Base-by-base conservation (phyloP, 2,888 invertebrate genomes). In the Drosophila aldrichi region DNA sequence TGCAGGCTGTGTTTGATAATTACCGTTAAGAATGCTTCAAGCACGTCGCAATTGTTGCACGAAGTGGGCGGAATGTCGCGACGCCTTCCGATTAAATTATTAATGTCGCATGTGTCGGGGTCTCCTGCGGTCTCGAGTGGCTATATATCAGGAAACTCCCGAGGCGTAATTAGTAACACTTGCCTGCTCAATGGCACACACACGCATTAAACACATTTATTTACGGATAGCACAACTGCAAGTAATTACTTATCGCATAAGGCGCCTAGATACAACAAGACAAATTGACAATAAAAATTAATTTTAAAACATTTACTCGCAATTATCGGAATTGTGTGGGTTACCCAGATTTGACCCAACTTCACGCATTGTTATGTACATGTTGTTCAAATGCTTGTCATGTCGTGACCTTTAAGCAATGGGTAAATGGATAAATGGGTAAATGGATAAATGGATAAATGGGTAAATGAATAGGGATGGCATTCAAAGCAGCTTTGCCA, bases 101-200 rank as follows among this genome's bases (percentile, higher is more conserved):
- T 76, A 79, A 75, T 75, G 73, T 58, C 62, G 32, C 54, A 20
- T 52, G 66, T 61, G 73, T 64, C 59, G 66, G 10, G 48, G 38
- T 38, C 49, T 56, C 43, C 18, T 3, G 43, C 10, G 32, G 32
- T 32, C 32, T 3, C 5, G 10, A n/a, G 16, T n/a, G 56, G 56
- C 51, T 56, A 34, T 34, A 34, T 34, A 34, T 49, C 49, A 32
- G 32, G 12, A 32, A 49, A 18, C 32, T 20, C 63, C 60, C 38
- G 34, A 52, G 60, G 65, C 57, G 65, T 61, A 66, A 75, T 81
- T 75, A 79, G 81, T 81, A 72, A 69, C 81, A 79, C 81, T 78
- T 78, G 79, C 63, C 65, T 55, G 60, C 54, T 51, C 25, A 9
- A 38, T 29, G 32, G 22, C 55, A 61, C 44, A 14, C 25, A 18